Conservation (phyloP, 2,888 invertebrate genomes). For the Eupithecia insigniata region DNA sequence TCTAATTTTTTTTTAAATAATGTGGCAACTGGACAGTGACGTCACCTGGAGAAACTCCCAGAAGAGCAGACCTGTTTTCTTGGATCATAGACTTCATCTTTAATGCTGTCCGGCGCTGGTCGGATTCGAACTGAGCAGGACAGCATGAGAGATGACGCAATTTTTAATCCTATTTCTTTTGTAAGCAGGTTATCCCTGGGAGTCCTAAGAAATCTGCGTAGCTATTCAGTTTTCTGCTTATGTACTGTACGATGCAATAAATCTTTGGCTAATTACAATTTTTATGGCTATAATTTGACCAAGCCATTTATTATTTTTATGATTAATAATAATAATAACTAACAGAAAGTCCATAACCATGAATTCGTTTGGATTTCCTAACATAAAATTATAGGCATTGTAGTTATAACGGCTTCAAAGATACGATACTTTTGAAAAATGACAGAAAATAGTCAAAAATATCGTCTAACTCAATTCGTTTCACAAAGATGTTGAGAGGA, state of each 20-base stretch:
- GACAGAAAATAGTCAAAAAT: conserved; percentile 15
- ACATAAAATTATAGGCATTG: background rate
- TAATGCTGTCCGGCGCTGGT: no score
- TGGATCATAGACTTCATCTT: no score
- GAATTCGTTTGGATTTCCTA: background rate
- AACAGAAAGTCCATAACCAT: background rate
- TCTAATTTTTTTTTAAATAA: no score
- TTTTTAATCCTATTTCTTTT: no score
- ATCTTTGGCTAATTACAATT: background rate
- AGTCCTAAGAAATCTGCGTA: background rate
- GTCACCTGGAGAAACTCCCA: no score
- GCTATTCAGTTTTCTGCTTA: background rate
- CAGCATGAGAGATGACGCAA: no score
- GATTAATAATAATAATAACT: background rate
- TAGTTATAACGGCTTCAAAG: background rate
- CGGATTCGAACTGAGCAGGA: no score
- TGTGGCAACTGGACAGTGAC: no score
- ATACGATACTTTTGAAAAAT: background rate
- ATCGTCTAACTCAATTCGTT: conserved; percentile 11
- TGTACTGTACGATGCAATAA: background rate
- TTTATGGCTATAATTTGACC: no score
- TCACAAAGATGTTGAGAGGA: conserved; percentile 9
- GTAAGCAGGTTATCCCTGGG: no score
- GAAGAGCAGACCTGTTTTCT: no score
- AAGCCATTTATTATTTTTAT: no score